Evolutionary conservation across 2,797 vertebrate genomes (phyloP), one percentile per base, ranked within the genome.

Genomic region (Pangasius sanitwongsei): DNA sequence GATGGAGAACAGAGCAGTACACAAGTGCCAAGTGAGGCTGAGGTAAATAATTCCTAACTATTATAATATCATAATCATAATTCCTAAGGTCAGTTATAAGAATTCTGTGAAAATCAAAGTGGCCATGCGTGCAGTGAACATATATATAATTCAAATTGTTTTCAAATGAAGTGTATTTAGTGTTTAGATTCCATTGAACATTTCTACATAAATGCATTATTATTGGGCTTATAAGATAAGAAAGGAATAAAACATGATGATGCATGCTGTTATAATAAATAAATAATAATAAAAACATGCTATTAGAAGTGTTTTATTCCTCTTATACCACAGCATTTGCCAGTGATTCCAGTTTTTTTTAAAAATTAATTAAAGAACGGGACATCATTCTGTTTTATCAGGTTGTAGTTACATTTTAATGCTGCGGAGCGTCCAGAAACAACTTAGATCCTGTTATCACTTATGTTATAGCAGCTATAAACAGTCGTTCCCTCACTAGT

Each of bases 1-100:
- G 90, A 69, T 34, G 91, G 91, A 61, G 88, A 84, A 44, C 91
- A 18, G 50, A 91, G 86, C 74, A 70, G 70, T 55, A 86, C 90
- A 34, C 92, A 86, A 28, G 89, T 82, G 18, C 2, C 41, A 5
- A 87, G n/a, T 61, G 92, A 93, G 87, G 48, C 90, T 20, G 89
- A 92, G 90, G 92, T 93, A 91, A 81, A 72, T 55, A 11, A 12
- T 77, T 37, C 8, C 48, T 84, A 59, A 34, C 13, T 11, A 9
- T 34, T 34, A 80, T 28, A 77, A 53, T 55, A 28, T 78, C 13
- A 53, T 55, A 78, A 20, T 31, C 25, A 50, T 15, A 77, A n/a
- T 8, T 9, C 9, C 4, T 44, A 41, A 74, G 1, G 6, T 70
- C 34, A 31, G 31, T 15, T 15, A 67, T 63, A 28, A 15, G n/a